Evolutionary conservation across 2,888 invertebrate species (phyloP).

Genomic region (Hybos culiciformis): DNA sequence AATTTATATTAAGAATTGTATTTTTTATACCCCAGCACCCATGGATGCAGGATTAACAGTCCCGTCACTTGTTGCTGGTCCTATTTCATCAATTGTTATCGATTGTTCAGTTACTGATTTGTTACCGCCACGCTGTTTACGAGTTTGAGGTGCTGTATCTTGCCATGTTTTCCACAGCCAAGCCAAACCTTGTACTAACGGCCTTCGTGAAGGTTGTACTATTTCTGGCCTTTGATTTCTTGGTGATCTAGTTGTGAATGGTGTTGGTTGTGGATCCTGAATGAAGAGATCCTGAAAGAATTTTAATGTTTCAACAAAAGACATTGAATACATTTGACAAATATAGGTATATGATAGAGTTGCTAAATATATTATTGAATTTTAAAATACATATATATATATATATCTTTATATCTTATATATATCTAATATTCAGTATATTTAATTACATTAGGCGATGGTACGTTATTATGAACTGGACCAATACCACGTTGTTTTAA

Average conservation of each 20-base stretch:
- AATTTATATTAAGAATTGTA: not conserved
- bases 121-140: constrained; percentile 23
- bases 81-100: not conserved
- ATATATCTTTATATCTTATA: not conserved
- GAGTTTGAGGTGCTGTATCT: constrained; percentile 37
- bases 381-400: too few species aligned
- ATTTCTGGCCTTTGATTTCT: constrained; percentile 23
- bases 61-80: too few species aligned
- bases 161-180: constrained; percentile 48
- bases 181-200: constrained; percentile 42
- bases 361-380: too few species aligned
- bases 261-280: constrained; percentile 34
- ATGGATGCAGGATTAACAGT: not conserved
- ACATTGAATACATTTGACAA: too few species aligned
- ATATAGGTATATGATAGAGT: too few species aligned
- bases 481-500: constrained; percentile 59
- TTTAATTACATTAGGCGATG: constrained; percentile 21
- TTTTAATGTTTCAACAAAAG: not conserved
- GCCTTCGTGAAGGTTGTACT: constrained; percentile 37
- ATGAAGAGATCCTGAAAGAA: constrained; percentile 40
- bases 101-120: constrained; percentile 4
- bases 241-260: constrained; percentile 21
- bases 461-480: constrained; percentile 40
- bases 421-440: not conserved
- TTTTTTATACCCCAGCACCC: not conserved